Evolutionary conservation across 64 coral and sea anemone species (phyloP).

Genomic region (Montipora efflorescens): DNA sequence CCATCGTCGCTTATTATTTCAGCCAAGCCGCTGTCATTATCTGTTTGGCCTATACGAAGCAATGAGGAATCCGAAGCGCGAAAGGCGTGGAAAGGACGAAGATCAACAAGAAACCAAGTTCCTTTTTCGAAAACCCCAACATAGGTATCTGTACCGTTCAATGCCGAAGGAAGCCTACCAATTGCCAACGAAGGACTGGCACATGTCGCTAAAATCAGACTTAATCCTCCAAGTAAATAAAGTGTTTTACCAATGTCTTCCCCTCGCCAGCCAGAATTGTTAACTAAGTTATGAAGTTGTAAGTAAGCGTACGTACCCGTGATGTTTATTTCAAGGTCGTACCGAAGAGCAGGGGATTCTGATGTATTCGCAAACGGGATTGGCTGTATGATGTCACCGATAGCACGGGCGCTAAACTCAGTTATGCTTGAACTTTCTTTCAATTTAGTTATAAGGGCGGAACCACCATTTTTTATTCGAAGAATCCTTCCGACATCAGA

Average conservation of each 20-base stretch:
- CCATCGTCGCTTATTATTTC: constrained; percentile 20
- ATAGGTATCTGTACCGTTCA: background rate
- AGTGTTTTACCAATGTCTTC: constrained; percentile 86
- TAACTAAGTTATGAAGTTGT: constrained; percentile 31
- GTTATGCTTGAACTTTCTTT: constrained; percentile 14
- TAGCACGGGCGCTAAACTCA: constrained; percentile 41
- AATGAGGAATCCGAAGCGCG: constrained; percentile 11
- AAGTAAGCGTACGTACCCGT: constrained; percentile 61
- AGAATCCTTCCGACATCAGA: constrained; percentile 72
- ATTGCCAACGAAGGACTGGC: constrained; percentile 46
- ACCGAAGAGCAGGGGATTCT: constrained; percentile 45
- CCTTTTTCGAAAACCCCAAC: constrained; percentile 28
- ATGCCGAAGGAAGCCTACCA: constrained; percentile 4
- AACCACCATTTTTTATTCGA: constrained; percentile 76
- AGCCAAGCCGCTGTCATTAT: constrained; percentile 3
- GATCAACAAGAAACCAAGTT: constrained; percentile 74
- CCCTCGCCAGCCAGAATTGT: constrained; percentile 62
- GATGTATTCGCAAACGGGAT: constrained; percentile 19
- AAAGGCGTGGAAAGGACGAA: constrained; percentile 64
- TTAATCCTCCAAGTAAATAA: constrained; percentile 69
- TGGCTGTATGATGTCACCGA: constrained; percentile 40
- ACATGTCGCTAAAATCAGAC: constrained; percentile 67
- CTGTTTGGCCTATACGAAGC: constrained; percentile 15
- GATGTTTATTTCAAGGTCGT: constrained; percentile 61
- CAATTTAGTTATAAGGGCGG: constrained; percentile 67